A percentile compares a stretch with the other conserved stretches of the same genome.
phyloP scores from a whole-genome alignment of 2,888 invertebrate genomes.

The Eumerus sabulonum region DNA sequence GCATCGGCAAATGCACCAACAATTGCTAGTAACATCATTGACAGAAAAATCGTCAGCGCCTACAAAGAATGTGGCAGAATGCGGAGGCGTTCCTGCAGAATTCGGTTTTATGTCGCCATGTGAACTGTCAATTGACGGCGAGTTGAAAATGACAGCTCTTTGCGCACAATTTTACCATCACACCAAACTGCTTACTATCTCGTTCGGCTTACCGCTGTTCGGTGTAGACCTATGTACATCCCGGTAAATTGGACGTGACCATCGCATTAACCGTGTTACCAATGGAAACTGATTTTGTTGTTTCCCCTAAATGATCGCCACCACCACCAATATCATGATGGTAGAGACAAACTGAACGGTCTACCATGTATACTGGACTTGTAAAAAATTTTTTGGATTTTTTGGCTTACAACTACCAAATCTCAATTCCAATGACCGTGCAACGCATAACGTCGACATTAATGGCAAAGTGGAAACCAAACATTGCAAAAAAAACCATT shows the following conservation, averaged over 20 bases:
- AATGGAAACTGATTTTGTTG: slow-evolving; percentile 48
- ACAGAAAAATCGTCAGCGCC: too few relatives aligned
- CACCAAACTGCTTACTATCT: too few relatives aligned
- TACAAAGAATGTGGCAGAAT: slow-evolving; percentile 8
- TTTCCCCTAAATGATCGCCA: slow-evolving; percentile 55
- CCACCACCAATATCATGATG: neutral
- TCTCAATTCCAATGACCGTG: neutral
- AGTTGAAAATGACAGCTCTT: slow-evolving; percentile 53
- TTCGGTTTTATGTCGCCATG: slow-evolving; percentile 64
- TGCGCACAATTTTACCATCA: neutral
- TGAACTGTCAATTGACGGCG: slow-evolving; percentile 59
- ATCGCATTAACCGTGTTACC: slow-evolving; percentile 69
- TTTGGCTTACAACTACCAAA: neutral
- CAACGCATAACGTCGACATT: slow-evolving; percentile 10
- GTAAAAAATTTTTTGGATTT: slow-evolving; percentile 40
- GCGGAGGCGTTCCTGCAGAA: slow-evolving; percentile 61
- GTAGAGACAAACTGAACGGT: slow-evolving; percentile 10
- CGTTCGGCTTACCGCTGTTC: neutral
- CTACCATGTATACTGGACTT: too few relatives aligned
- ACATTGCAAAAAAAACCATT: slow-evolving; percentile 54
- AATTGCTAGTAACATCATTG: neutral
- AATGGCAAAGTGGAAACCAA: neutral
- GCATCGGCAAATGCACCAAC: slow-evolving; percentile 15
- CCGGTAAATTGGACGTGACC: slow-evolving; percentile 69
- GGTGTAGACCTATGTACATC: slow-evolving; percentile 35